phyloP scores from a whole-genome alignment of 2,113 vertebrate genomes.

The Mugil cephalus region DNA sequence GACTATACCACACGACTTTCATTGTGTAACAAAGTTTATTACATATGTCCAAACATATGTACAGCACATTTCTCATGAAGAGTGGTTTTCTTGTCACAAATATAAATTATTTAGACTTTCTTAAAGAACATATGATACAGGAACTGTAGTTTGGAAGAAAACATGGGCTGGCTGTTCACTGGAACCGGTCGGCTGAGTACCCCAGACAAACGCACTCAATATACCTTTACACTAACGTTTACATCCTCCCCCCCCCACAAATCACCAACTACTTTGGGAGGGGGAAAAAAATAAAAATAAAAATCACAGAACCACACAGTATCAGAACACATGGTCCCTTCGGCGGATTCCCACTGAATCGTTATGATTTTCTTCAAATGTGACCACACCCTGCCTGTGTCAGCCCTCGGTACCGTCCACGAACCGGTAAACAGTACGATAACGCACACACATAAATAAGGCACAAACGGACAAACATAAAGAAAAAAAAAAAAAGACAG shows the following conservation, averaged over 20 bases:
- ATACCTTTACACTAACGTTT: conserved; percentile 21
- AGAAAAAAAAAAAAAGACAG: neutral
- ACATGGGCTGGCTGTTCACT: conserved; percentile 56
- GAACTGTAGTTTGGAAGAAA: conserved; percentile 62
- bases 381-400: conserved; percentile 42
- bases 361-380: conserved; percentile 24
- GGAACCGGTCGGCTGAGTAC: conserved; percentile 44
- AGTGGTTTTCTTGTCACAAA: conserved; percentile 94
- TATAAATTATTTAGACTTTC: conserved; percentile 95
- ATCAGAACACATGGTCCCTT: conserved; percentile 53
- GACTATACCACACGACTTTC: conserved; percentile 57
- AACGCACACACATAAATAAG: conserved; percentile 81
- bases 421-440: conserved; percentile 57
- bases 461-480: conserved; percentile 80
- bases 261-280: conserved; percentile 24
- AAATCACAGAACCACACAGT: conserved; percentile 42
- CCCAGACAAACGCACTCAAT: conserved; percentile 23
- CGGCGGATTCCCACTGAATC: conserved; percentile 21
- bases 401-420: conserved; percentile 47
- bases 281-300: too few relatives aligned
- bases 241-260: conserved; percentile 10
- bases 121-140: conserved; percentile 76
- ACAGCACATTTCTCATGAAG: conserved; percentile 94
- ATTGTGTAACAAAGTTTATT: conserved; percentile 99
- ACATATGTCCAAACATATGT: conserved; percentile 98